A percentile compares a stretch with the other conserved stretches of the same genome.
These are phyloP conservation scores for Dolichoris vasculosae DNA, from an alignment of 1,140 invertebrate genomes.

Conservation along the genomic window DNA sequence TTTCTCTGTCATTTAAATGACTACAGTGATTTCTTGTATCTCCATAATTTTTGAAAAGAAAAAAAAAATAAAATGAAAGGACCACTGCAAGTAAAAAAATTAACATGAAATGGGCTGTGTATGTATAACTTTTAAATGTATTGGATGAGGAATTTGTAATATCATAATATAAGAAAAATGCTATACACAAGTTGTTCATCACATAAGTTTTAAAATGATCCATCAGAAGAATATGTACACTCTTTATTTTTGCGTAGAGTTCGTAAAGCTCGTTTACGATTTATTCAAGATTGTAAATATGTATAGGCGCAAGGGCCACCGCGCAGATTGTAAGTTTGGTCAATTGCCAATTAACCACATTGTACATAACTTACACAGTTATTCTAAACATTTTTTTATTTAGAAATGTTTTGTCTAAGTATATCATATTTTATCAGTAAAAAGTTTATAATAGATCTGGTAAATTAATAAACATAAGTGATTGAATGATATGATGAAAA, in stretches of 20 bases:
- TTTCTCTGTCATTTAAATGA: slow-evolving; percentile 16
- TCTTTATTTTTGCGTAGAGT: slow-evolving; percentile 61
- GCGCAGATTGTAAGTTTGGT: slow-evolving; percentile 62
- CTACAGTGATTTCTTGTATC: slow-evolving; percentile 24
- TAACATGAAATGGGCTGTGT: slow-evolving; percentile 60
- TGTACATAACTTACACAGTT: slow-evolving; percentile 58
- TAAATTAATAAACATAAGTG: slow-evolving; percentile 37
- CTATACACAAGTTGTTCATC: slow-evolving; percentile 46
- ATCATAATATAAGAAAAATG: slow-evolving; percentile 33
- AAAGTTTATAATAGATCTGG: slow-evolving; percentile 51
- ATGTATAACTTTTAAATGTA: slow-evolving; percentile 58
- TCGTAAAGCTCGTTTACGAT: slow-evolving; percentile 33
- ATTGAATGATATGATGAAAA: slow-evolving; percentile 43
- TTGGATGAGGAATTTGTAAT: slow-evolving; percentile 46
- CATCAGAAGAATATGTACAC: slow-evolving; percentile 53
- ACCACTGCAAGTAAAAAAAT: slow-evolving; percentile 29
- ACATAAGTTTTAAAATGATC: slow-evolving; percentile 40
- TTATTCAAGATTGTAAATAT: slow-evolving; percentile 61
- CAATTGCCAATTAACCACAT: slow-evolving; percentile 62
- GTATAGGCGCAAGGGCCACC: slow-evolving; percentile 62
- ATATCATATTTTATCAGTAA: slow-evolving; percentile 51
- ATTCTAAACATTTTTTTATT: slow-evolving; percentile 55
- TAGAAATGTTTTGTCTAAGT: slow-evolving; percentile 51
- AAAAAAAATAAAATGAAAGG: slow-evolving; percentile 24
- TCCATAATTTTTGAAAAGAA: slow-evolving; percentile 34